These are phyloP conservation scores for Hydrotaea cyrtoneurina DNA, from an alignment of 2,888 invertebrate genomes.

Conservation along the genomic window DNA sequence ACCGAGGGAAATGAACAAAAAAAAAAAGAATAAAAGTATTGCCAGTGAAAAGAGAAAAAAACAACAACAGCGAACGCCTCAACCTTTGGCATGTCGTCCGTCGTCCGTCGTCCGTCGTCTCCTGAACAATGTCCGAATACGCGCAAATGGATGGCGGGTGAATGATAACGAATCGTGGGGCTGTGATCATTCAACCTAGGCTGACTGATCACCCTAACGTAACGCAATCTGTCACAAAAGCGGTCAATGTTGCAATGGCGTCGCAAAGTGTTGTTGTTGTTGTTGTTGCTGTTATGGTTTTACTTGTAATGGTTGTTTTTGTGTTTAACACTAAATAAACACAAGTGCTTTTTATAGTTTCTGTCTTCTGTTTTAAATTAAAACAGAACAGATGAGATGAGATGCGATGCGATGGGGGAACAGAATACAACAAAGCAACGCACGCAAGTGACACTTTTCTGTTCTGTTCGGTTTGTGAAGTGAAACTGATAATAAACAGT, in stretches of 20 bases:
- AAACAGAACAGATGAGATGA: conserved; percentile 15
- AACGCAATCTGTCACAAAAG: conserved; percentile 49
- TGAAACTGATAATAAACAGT: conserved; percentile 21
- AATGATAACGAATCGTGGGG: background rate
- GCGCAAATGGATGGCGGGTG: conserved; percentile 31
- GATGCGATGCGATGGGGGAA: no score
- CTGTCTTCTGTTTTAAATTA: conserved; percentile 48
- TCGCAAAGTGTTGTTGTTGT: conserved; percentile 34
- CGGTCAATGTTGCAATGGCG: conserved; percentile 61
- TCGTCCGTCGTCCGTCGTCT: conserved; percentile 9
- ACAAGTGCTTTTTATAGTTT: conserved; percentile 52
- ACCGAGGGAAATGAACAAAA: background rate
- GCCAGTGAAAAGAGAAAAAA: background rate
- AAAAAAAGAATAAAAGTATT: background rate
- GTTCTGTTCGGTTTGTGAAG: background rate
- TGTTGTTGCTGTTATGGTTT: conserved; percentile 56
- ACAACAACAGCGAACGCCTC: conserved; percentile 30
- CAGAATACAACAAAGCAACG: no score
- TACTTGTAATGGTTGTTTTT: conserved; percentile 28
- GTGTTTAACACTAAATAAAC: conserved; percentile 44
- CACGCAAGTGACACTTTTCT: conserved; percentile 12
- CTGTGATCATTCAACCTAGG: conserved; percentile 18
- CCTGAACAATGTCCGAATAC: conserved; percentile 19
- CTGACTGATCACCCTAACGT: conserved; percentile 29
- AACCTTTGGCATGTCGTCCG: conserved; percentile 42